Base-by-base conservation (phyloP, 2,113 vertebrate species). In the Grammomys dolichurus region DNA sequence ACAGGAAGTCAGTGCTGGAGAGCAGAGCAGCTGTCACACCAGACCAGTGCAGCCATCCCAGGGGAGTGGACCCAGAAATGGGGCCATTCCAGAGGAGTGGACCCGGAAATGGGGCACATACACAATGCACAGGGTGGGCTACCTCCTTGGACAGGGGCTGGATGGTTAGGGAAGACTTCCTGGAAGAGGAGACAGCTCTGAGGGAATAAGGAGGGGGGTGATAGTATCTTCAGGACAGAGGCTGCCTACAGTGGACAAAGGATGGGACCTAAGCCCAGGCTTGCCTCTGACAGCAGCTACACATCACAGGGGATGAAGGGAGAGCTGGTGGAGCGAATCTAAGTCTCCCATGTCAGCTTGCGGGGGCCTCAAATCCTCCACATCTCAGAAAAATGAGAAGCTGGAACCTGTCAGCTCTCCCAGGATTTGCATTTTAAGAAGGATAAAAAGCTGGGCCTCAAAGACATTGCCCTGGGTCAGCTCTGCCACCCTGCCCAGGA, bases 361-460 rank as follows among this genome's bases (percentile, higher is more conserved):
- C 51, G 1, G 81, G 1, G 81, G 56, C 40, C 75, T 69, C 82
- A 13, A 28, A 85, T 78, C 76, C 22, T 46, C 82, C n/a, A 36
- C 36, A 70, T 13, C 8, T 16, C 4, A 33, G 40, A 73, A 86
- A 86, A 46, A 0, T 0, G 33, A 16, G 80, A 90, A 69, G 80
- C n/a, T 0, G 13, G 19, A 17, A 73, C 33, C 3, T 73, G 77
- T 14, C 54, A 3, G 16, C 11, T 81, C 26, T 82, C 89, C 91
- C 6, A 46, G 80, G 86, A 80, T 67, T 87, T 94, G 60, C 92
- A 67, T 94, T 77, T 90, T 87, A n/a, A 84, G 63, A 73, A 36
- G 91, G 48, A 92, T 36, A 81, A 63, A 48, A 75, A 24, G 36
- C 40, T 67, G n/a, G 85, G 20, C 46, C 85, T 87, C 48, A 60